phyloP scores from a whole-genome alignment of 1,140 invertebrate species.

The Mactra quadrangularis region DNA sequence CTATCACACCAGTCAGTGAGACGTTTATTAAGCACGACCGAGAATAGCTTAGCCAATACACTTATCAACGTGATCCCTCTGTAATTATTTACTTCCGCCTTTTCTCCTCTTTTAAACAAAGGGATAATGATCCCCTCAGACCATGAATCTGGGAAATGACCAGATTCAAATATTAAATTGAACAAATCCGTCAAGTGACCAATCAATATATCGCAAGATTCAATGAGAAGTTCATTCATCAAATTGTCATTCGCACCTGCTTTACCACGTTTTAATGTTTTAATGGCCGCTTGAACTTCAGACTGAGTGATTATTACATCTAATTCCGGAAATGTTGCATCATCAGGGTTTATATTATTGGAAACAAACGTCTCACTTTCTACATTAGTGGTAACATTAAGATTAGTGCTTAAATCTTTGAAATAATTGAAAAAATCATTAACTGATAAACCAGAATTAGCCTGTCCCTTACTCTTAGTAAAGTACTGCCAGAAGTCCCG shows the following conservation, averaged over 20 bases:
- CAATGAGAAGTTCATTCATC: constrained; percentile 8
- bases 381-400: background rate
- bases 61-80: constrained; percentile 3
- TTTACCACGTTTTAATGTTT: background rate
- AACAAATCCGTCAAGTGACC: constrained; percentile 20
- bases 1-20: background rate
- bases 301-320: background rate
- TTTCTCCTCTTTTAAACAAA: background rate
- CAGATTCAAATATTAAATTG: background rate
- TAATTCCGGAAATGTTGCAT: background rate
- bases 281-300: background rate
- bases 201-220: constrained; percentile 6
- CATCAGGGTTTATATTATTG: background rate
- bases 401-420: background rate
- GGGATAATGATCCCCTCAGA: constrained; percentile 2
- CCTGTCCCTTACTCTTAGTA: background rate
- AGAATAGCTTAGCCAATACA: constrained; percentile 15
- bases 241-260: background rate
- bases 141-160: constrained; percentile 3
- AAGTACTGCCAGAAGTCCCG: constrained; percentile 2
- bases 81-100: constrained; percentile 16
- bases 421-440: constrained; percentile 10
- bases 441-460: background rate
- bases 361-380: background rate
- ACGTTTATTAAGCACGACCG: constrained; percentile 2